phyloP scores from a whole-genome alignment of 2,888 invertebrate species.

The Leptopterna dolabrata region DNA sequence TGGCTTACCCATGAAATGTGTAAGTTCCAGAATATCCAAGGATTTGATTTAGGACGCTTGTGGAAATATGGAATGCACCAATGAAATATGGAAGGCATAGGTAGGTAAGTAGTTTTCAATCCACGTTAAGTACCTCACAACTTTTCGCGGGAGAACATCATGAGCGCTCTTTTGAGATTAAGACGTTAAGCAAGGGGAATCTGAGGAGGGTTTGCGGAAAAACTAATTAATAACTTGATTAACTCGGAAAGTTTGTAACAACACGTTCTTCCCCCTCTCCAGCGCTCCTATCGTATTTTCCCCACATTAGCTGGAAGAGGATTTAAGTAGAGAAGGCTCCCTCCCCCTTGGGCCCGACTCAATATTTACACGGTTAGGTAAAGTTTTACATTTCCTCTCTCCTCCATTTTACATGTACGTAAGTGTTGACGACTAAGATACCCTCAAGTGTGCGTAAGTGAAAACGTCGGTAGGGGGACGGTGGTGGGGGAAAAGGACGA shows the following conservation, averaged over 20 bases:
- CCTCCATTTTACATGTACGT: background rate
- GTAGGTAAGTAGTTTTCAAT: too few species aligned
- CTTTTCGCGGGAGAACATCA: background rate
- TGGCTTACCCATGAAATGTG: too few species aligned
- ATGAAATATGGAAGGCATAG: too few species aligned
- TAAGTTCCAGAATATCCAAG: too few species aligned
- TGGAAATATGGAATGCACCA: too few species aligned
- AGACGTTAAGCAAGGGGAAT: slow-evolving; percentile 8
- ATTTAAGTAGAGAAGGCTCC: background rate
- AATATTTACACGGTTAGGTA: slow-evolving; percentile 38
- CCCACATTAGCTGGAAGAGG: background rate
- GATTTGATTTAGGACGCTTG: too few species aligned
- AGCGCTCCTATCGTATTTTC: slow-evolving; percentile 1
- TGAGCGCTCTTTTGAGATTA: background rate
- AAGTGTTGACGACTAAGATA: background rate
- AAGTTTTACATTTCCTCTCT: slow-evolving; percentile 41
- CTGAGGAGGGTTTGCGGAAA: slow-evolving; percentile 39
- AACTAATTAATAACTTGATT: slow-evolving; percentile 58
- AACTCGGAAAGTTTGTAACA: slow-evolving; percentile 38
- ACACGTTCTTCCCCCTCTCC: background rate
- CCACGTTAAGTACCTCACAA: background rate
- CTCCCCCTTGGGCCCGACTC: background rate
- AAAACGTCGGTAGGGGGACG: background rate
- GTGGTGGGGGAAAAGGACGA: background rate
- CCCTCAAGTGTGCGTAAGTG: background rate